Evolutionary conservation across 2,113 vertebrate species (phyloP), one percentile per base, ranked within the genome.

Genomic region (Oplegnathus fasciatus): DNA sequence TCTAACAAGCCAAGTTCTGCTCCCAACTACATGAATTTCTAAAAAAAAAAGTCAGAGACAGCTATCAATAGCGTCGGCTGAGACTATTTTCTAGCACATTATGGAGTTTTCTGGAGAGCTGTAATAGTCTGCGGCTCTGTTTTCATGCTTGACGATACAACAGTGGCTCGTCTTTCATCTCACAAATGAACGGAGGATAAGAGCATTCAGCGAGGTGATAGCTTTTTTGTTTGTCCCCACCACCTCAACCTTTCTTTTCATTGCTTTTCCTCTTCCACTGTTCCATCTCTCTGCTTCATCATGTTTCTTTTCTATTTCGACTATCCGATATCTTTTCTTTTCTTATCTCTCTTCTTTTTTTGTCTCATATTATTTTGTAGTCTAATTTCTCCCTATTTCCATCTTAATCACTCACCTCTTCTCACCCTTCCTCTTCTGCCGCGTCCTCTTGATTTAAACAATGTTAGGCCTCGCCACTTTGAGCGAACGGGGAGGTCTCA

Each of bases 91-190:
- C 84, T 54, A 55, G 76, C 26, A 66, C 71, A 89, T 78, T 78
- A 88, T 70, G 62, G 70, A 85, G 67, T 46, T 86, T 82, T 86
- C 37, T 78, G 58, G n/a, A 60, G 14, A 80, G 75, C 50, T 67
- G 75, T 83, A 73, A 84, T 73, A 83, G 82, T 75, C 78, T 78
- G 52, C 40, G 9, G 80, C 65, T 91, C 86, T 55, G 64, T 86
- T 86, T 77, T 75, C 70, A 37, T 64, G 52, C 83, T 80, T 78
- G 48, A 76, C 42, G 72, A 76, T 65, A 72, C 73, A 84, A 78
- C 65, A 82, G 54, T 28, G 71, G 73, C 78, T 84, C 26, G 44
- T 78, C 76, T 90, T 90, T 91, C 81, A 91, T 89, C 83, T 78
- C 67, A 44, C 67, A 84, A 88, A 84, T 87, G 71, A 88, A 88